These are phyloP conservation scores for Hemibates koningsi DNA, from an alignment of 2,113 vertebrate species.

Conservation along the genomic window DNA sequence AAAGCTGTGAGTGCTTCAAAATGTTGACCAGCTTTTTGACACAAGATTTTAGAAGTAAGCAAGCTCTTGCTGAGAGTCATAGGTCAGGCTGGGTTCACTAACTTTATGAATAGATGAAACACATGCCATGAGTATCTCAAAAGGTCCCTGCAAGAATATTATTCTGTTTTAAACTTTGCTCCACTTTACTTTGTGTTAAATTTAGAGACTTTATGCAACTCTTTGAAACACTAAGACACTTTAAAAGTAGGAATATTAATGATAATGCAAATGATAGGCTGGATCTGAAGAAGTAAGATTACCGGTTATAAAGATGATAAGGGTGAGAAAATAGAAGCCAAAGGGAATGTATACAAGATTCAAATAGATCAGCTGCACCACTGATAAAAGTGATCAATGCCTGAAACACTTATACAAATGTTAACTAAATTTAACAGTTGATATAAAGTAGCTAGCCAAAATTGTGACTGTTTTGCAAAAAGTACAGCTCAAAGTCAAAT, in stretches of 20 bases:
- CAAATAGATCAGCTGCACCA: background rate
- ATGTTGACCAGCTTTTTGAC: conserved; percentile 37
- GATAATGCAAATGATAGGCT: background rate
- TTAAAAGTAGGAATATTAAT: background rate
- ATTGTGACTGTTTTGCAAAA: background rate
- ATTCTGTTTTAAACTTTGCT: background rate
- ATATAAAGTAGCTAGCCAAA: background rate
- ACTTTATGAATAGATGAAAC: background rate
- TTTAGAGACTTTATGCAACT: background rate
- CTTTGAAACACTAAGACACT: background rate
- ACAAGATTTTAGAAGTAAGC: background rate
- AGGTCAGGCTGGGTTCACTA: background rate
- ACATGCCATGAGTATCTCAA: background rate
- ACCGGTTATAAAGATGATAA: background rate
- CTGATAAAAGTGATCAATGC: background rate
- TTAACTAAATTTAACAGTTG: background rate
- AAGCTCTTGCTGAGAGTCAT: background rate
- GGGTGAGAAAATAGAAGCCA: background rate
- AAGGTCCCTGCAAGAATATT: background rate
- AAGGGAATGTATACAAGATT: background rate
- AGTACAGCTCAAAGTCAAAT: background rate
- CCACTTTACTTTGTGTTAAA: background rate
- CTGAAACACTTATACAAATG: background rate
- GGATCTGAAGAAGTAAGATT: background rate
- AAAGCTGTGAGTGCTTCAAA: conserved; percentile 7